These are phyloP conservation scores for Drosophila suboccidentalis DNA, from an alignment of 2,888 invertebrate species.

Conservation along the genomic window DNA sequence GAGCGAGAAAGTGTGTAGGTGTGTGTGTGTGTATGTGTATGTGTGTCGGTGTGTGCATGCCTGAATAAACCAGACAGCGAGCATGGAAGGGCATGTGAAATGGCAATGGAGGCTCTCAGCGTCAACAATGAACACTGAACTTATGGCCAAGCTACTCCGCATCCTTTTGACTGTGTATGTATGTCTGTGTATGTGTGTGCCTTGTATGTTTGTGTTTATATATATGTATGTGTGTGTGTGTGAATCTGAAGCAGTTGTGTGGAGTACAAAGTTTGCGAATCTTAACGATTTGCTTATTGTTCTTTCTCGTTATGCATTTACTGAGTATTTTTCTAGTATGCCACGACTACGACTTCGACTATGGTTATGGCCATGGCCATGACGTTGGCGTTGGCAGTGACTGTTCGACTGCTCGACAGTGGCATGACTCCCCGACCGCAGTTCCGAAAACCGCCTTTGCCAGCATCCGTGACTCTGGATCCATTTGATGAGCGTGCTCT, in stretches of 20 bases:
- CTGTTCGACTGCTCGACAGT: conserved; percentile 6
- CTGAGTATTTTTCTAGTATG: conserved; percentile 52
- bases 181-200: conserved; percentile 6
- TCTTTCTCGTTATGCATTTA: conserved; percentile 56
- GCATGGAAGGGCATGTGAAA: not conserved
- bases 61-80: conserved; percentile 11
- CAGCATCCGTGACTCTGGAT: conserved; percentile 37
- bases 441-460: conserved; percentile 26
- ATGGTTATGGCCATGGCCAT: conserved; percentile 7
- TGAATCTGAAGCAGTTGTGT: conserved; percentile 39
- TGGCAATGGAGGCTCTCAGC: conserved; percentile 17
- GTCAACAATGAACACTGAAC: conserved; percentile 48
- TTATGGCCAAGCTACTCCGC: conserved; percentile 25
- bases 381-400: not conserved
- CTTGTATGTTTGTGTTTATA: not conserved
- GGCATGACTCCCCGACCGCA: conserved; percentile 25
- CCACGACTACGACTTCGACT: conserved; percentile 9
- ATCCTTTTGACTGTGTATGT: conserved; percentile 1
- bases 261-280: conserved; percentile 56
- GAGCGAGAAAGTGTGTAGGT: conserved; percentile 11
- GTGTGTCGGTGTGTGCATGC: conserved; percentile 6
- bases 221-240: conserved; percentile 1
- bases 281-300: conserved; percentile 78
- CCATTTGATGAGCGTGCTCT: conserved; percentile 36
- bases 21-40: not conserved